These are phyloP conservation scores for Speoplatyrhinus poulsoni DNA, from an alignment of 2,113 vertebrate genomes.

Conservation along the genomic window DNA sequence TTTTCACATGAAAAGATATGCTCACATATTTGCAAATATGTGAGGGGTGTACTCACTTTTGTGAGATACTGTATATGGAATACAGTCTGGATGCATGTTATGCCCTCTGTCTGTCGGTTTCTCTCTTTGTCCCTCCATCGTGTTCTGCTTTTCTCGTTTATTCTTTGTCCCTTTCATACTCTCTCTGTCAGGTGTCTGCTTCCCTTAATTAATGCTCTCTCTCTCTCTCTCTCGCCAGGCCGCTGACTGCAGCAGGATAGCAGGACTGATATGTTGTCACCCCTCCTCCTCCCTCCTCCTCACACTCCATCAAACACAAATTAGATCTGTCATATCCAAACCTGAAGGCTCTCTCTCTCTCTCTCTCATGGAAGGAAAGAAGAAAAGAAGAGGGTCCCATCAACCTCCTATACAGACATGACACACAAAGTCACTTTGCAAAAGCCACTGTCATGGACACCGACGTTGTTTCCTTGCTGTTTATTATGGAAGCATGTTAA, in stretches of 20 bases:
- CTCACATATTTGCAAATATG: too few relatives aligned
- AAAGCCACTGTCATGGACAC: too few relatives aligned
- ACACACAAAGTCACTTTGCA: too few relatives aligned
- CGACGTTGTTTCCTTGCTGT: too few relatives aligned
- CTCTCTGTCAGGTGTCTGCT: neutral
- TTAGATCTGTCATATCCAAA: neutral
- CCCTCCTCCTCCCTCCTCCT: neutral
- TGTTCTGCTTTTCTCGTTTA: neutral
- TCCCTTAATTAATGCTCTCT: neutral
- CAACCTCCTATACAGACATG: too few relatives aligned
- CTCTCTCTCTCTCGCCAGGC: neutral
- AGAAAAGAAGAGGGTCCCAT: neutral
- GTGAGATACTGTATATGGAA: too few relatives aligned
- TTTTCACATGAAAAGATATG: too few relatives aligned
- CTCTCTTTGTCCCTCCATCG: neutral
- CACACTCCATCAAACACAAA: constrained; percentile 2
- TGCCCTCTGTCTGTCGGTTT: neutral
- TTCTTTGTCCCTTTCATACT: neutral
- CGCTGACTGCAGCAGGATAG: neutral
- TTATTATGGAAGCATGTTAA: too few relatives aligned
- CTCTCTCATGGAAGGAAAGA: neutral
- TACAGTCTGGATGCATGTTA: neutral
- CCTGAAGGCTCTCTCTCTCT: neutral
- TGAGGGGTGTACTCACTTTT: too few relatives aligned
- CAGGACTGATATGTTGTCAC: neutral